These are phyloP conservation scores for Gymnosoma rotundatum DNA, from an alignment of 2,888 invertebrate genomes.

Conservation along the genomic window DNA sequence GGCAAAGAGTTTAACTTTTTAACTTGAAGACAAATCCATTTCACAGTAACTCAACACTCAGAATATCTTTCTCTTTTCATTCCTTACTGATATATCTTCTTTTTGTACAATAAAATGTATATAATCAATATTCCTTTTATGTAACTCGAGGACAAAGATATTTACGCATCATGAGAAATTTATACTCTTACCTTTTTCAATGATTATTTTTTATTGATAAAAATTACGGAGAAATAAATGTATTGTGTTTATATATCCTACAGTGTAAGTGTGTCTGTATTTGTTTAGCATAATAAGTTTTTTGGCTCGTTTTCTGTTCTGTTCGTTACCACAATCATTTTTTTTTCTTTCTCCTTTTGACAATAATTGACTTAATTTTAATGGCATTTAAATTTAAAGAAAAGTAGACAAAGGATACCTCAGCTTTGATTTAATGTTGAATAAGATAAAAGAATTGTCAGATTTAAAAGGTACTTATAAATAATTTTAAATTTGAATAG, in stretches of 20 bases:
- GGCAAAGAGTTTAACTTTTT: not conserved
- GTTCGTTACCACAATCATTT: not conserved
- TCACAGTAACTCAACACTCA: not conserved
- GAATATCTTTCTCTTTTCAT: too few relatives aligned
- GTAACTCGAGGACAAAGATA: constrained; percentile 4
- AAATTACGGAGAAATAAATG: not conserved
- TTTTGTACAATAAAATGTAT: too few relatives aligned
- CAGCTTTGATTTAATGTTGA: not conserved
- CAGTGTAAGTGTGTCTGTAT: not conserved
- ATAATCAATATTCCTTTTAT: too few relatives aligned
- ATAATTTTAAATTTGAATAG: not conserved
- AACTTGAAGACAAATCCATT: constrained; percentile 1
- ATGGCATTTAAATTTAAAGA: constrained; percentile 37
- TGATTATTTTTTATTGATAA: constrained; percentile 10
- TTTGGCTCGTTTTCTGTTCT: not conserved
- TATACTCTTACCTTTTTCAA: constrained; percentile 9
- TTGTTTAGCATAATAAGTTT: not conserved
- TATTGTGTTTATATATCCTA: not conserved
- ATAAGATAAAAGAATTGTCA: not conserved
- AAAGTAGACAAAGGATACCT: constrained; percentile 1
- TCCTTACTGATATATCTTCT: too few relatives aligned
- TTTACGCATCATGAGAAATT: not conserved
- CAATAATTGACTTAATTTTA: constrained; percentile 62
- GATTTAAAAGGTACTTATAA: not conserved
- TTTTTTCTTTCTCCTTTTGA: constrained; percentile 38